Evolutionary conservation across 2,113 vertebrate species (phyloP).

Genomic region (Cisticola juncidis): DNA sequence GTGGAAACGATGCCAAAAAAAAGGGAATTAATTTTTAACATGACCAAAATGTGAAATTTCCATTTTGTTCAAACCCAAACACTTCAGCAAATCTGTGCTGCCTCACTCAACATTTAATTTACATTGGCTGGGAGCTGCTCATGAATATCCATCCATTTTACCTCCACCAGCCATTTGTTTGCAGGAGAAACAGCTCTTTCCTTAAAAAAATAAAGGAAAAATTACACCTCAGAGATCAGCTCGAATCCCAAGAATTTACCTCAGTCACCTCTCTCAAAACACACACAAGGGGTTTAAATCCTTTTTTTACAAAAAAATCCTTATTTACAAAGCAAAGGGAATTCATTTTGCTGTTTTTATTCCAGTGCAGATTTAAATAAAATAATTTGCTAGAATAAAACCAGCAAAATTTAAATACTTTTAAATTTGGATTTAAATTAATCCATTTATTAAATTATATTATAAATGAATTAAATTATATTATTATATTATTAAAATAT

Average conservation of each 20-base stretch:
- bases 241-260: background rate
- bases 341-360: too few relatives aligned
- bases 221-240: background rate
- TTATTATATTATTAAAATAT: too few relatives aligned
- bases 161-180: constrained; percentile 45
- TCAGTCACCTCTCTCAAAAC: background rate
- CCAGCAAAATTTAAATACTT: too few relatives aligned
- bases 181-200: background rate
- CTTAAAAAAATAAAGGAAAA: too few relatives aligned
- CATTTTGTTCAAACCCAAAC: background rate
- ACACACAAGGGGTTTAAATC: rapidly evolving
- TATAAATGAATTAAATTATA: too few relatives aligned
- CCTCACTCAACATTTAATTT: background rate
- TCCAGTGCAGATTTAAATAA: too few relatives aligned
- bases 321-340: too few relatives aligned
- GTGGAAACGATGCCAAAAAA: background rate
- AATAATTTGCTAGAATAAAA: too few relatives aligned
- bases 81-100: background rate
- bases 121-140: background rate
- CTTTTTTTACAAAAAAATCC: too few relatives aligned
- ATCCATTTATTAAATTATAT: too few relatives aligned
- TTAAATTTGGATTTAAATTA: too few relatives aligned
- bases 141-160: constrained; percentile 47
- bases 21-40: background rate
- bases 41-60: background rate